Percentiles rank a stretch among this genome's conserved stretches.
These are phyloP conservation scores for Stichopus horrens DNA, from an alignment of 53 echinoderm and acorn worm species.

Conservation along the genomic window DNA sequence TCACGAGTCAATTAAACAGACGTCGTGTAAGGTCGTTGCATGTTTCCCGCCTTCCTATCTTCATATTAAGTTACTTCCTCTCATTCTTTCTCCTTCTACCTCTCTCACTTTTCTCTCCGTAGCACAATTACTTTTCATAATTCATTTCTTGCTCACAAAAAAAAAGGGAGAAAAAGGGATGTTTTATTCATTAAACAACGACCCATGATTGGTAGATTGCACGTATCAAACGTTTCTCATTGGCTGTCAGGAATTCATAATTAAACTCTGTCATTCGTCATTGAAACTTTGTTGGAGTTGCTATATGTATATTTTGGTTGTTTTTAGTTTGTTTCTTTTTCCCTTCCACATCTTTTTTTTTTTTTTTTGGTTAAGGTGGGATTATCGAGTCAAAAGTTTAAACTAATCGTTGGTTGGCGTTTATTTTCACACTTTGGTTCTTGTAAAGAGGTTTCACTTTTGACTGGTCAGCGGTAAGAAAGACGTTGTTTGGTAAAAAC, in stretches of 20 bases:
- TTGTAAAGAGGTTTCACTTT: not conserved
- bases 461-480: too few species aligned
- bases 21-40: not conserved
- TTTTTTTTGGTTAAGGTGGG: slow-evolving; percentile 1
- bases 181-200: slow-evolving; percentile 4
- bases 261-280: not conserved
- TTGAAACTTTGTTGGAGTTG: not conserved
- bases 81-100: not conserved
- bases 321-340: too few species aligned
- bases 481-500: too few species aligned
- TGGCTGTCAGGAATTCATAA: slow-evolving; percentile 24
- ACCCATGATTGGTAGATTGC: slow-evolving; percentile 16
- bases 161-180: not conserved
- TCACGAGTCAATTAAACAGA: not conserved
- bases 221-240: not conserved
- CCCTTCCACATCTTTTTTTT: not conserved
- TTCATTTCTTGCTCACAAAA: not conserved
- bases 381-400: slow-evolving; percentile 34
- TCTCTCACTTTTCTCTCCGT: not conserved
- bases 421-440: slow-evolving; percentile 42
- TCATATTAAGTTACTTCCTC: not conserved
- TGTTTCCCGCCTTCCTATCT: not conserved
- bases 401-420: slow-evolving; percentile 34
- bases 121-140: slow-evolving; percentile 1
- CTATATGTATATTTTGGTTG: not conserved